These are phyloP conservation scores for Mystacides longicornis DNA, from an alignment of 2,888 invertebrate species.

Conservation along the genomic window DNA sequence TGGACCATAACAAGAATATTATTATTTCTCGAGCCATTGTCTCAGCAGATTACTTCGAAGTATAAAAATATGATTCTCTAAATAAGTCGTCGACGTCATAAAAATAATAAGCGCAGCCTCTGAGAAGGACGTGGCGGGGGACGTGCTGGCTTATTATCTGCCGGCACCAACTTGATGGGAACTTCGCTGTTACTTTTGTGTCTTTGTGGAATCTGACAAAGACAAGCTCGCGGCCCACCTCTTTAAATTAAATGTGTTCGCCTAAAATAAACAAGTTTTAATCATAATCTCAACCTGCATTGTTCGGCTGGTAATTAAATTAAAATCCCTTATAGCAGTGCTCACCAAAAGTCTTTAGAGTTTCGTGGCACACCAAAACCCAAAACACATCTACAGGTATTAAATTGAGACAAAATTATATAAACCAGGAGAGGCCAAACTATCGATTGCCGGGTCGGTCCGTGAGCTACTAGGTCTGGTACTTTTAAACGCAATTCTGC, in stretches of 20 bases:
- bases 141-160: too few relatives aligned
- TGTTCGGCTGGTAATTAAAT: slow-evolving; percentile 1
- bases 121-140: too few relatives aligned
- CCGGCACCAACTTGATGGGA: background rate
- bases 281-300: background rate
- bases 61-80: background rate
- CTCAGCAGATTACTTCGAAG: background rate
- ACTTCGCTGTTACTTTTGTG: background rate
- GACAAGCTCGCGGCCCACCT: background rate
- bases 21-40: too few relatives aligned
- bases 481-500: too few relatives aligned
- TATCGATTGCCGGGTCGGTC: too few relatives aligned
- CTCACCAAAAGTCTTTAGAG: too few relatives aligned
- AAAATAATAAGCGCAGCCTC: background rate
- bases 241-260: background rate
- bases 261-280: background rate
- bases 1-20: too few relatives aligned
- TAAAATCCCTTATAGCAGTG: slow-evolving; percentile 1
- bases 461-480: too few relatives aligned
- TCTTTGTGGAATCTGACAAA: background rate
- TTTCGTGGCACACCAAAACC: too few relatives aligned
- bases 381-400: too few relatives aligned
- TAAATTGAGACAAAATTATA: too few relatives aligned
- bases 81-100: background rate
- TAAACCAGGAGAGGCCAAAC: too few relatives aligned